Conservation (phyloP, 2,888 invertebrate species). For the Plebejus argus region DNA sequence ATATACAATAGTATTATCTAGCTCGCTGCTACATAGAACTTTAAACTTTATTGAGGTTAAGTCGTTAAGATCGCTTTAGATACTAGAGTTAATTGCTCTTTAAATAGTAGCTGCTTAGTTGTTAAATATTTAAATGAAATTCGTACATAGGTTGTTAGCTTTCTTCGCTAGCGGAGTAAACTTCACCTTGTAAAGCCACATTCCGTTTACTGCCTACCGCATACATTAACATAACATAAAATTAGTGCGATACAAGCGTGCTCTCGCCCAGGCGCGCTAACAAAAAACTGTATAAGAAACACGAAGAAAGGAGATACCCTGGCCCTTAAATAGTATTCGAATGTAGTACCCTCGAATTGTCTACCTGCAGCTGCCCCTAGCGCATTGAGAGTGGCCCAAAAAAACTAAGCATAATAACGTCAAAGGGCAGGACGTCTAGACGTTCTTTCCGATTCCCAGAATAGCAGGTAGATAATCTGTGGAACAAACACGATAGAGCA, state of each 20-base stretch:
- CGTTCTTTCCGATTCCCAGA: constrained; percentile 66
- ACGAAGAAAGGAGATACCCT: constrained; percentile 55
- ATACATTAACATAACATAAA: constrained; percentile 38
- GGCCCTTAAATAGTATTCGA: constrained; percentile 53
- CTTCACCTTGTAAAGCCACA: constrained; percentile 40
- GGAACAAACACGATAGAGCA: constrained; percentile 18
- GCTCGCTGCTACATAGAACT: background rate
- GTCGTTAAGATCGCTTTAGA: background rate
- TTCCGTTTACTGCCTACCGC: constrained; percentile 40
- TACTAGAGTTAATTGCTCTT: background rate
- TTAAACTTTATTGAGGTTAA: background rate
- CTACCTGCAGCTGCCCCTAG: constrained; percentile 73
- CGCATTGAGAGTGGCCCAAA: constrained; percentile 66
- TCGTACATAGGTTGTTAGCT: constrained; percentile 29
- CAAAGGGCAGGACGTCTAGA: constrained; percentile 77
- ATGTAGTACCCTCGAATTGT: constrained; percentile 47
- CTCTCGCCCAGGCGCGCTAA: constrained; percentile 39
- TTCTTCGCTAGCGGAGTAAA: constrained; percentile 39
- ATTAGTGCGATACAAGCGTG: background rate
- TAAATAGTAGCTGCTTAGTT: background rate
- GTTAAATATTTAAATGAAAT: background rate
- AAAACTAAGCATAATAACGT: constrained; percentile 69
- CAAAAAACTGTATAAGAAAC: constrained; percentile 45
- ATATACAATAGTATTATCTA: background rate
- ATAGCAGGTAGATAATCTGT: constrained; percentile 68